Percentiles rank a stretch among this genome's conserved stretches.
These are phyloP conservation scores for Alviniconcha strummeri DNA, from an alignment of 2,888 invertebrate species.

Conservation along the genomic window DNA sequence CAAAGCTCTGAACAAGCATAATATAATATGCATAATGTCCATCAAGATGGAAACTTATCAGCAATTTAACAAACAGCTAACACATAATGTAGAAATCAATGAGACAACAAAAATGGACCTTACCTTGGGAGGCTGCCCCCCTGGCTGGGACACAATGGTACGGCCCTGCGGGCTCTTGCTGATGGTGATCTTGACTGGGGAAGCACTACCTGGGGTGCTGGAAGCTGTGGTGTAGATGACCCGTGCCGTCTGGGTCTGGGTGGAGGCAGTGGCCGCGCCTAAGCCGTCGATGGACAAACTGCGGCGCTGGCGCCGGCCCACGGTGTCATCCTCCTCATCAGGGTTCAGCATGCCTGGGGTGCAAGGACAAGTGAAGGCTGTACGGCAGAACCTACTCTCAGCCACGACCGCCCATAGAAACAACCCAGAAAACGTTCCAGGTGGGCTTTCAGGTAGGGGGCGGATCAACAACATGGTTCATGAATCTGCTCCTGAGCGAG, in stretches of 20 bases:
- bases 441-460: not conserved
- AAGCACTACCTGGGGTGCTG: conserved; percentile 54
- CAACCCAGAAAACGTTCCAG: not conserved
- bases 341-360: conserved; percentile 60
- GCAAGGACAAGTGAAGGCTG: not conserved
- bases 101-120: not conserved
- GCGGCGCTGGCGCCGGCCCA: conserved; percentile 54
- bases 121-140: conserved; percentile 48
- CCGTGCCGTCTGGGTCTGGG: conserved; percentile 54
- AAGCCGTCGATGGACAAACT: conserved; percentile 62
- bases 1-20: too few species aligned
- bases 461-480: not conserved
- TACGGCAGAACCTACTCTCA: not conserved
- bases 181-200: conserved; percentile 69
- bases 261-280: conserved; percentile 48
- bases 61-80: too few species aligned
- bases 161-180: conserved; percentile 66
- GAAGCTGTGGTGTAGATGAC: conserved; percentile 60
- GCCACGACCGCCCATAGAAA: too few species aligned
- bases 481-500: too few species aligned
- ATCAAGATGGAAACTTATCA: too few species aligned
- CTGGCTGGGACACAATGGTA: conserved; percentile 43
- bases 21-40: too few species aligned
- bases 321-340: conserved; percentile 67
- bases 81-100: too few species aligned